These are phyloP conservation scores for Hylaeus anthracinus DNA, from an alignment of 1,140 invertebrate species.

Conservation along the genomic window DNA sequence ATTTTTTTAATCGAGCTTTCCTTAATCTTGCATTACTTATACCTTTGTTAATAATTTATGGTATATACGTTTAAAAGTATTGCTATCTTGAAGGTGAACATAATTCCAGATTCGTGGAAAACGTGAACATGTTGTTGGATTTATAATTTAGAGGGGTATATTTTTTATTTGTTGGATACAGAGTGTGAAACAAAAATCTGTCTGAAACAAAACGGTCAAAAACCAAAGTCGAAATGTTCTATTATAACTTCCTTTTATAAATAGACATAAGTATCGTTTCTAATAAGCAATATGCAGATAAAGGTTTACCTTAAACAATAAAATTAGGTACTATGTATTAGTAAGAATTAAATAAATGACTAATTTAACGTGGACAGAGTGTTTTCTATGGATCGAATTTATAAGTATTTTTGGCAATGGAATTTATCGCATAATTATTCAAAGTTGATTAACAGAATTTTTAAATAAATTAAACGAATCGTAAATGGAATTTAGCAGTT, in stretches of 20 bases:
- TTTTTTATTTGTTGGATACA: too few species aligned
- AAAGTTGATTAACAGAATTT: not conserved
- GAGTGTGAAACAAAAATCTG: too few species aligned
- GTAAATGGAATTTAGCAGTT: not conserved
- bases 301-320: not conserved
- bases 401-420: not conserved
- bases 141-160: too few species aligned
- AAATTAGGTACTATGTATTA: not conserved
- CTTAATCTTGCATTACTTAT: too few species aligned
- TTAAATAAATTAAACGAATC: not conserved
- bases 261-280: not conserved
- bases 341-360: not conserved
- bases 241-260: not conserved
- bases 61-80: too few species aligned
- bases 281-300: not conserved
- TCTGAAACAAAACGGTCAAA: too few species aligned
- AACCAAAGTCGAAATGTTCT: too few species aligned
- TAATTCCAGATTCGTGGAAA: too few species aligned
- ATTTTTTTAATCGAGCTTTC: too few species aligned
- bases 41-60: too few species aligned
- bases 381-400: not conserved
- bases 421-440: not conserved
- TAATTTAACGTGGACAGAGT: slow-evolving; percentile 14
- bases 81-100: too few species aligned
- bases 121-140: too few species aligned